A percentile compares a stretch with the other conserved stretches of the same genome.
phyloP scores from a whole-genome alignment of 1,140 invertebrate genomes.

The Stegodyphus mimosarum region DNA sequence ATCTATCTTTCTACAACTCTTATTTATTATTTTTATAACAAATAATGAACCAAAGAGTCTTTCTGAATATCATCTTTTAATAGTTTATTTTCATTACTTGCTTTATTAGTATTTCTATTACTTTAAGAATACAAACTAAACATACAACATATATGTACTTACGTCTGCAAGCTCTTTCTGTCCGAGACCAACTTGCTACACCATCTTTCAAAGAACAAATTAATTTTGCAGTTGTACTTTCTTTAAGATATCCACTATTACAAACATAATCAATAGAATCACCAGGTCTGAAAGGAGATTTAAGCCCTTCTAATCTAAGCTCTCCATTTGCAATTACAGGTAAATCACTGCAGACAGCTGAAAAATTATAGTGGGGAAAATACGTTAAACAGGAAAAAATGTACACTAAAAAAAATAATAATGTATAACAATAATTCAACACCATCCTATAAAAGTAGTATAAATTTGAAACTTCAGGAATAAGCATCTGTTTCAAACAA shows the following conservation, averaged over 20 bases:
- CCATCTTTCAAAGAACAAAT: slow-evolving; percentile 13
- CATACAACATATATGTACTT: slow-evolving; percentile 1
- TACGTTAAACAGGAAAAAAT: background rate
- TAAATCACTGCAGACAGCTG: slow-evolving; percentile 33
- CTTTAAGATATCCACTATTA: background rate
- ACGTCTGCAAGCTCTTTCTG: slow-evolving; percentile 22
- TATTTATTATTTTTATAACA: no score
- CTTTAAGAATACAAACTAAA: no score
- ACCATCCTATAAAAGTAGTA: no score
- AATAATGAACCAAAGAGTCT: no score
- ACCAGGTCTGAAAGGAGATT: slow-evolving; percentile 16
- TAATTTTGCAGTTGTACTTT: background rate
- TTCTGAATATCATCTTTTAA: no score
- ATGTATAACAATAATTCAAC: background rate
- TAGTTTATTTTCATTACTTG: no score
- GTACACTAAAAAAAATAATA: background rate
- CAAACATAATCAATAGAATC: slow-evolving; percentile 26
- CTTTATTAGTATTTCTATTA: no score
- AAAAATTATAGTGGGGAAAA: background rate
- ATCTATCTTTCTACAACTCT: no score
- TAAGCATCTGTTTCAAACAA: no score
- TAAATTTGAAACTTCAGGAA: no score
- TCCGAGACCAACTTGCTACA: slow-evolving; percentile 24
- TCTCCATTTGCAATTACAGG: slow-evolving; percentile 28
- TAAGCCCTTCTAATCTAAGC: background rate